Base-by-base conservation (phyloP, 2,113 vertebrate genomes). In the Ochotona curzoniae region DNA sequence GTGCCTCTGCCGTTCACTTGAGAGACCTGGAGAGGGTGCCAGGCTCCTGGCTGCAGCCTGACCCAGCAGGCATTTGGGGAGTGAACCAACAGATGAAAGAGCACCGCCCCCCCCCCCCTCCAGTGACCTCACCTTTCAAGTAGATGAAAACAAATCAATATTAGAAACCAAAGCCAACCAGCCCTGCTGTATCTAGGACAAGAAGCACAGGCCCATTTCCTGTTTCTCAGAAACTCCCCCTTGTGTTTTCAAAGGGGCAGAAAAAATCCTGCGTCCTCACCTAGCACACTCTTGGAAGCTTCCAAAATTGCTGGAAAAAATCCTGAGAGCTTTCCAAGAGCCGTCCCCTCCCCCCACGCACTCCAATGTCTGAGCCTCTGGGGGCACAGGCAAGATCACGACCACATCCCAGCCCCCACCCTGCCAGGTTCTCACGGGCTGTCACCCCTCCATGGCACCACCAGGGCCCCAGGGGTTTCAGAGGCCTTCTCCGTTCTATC, bases 401-500 rank as follows among this genome's bases (percentile, higher is more conserved):
- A 7, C 23, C 28, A 44, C 35, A 32, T 63, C 51, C 49, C 10
- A 51, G 61, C 35, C 64, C 28, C n/a, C 1, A n/a, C 38, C 74
- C 74, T 71, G 76, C 4, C 21, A 9, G 2, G 32, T 0, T 49
- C 14, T 71, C 88, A 0, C 3, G 71, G 20, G 3, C 4, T 10
- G 20, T 7, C 15, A 4, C 61, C 66, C 28, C 35, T 23, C 57
- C 17, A 1, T 14, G 30, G 81, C 1, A 0, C 54, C 74, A 85
- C 69, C 5, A 3, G 5, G 1, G 13, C 15, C 76, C 1, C 23
- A 21, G 1, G 20, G 70, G 54, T 63, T 66, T n/a, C 17, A 0
- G 32, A 88, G 54, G 44, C 79, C 71, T 61, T 63, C 73, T n/a
- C 47, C 66, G n/a, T 21, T 74, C 90, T 94, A 94, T 96, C 95